Evolutionary conservation across 2,888 invertebrate species (phyloP), one percentile per base, ranked within the genome.

Genomic region (Phortica magna): DNA sequence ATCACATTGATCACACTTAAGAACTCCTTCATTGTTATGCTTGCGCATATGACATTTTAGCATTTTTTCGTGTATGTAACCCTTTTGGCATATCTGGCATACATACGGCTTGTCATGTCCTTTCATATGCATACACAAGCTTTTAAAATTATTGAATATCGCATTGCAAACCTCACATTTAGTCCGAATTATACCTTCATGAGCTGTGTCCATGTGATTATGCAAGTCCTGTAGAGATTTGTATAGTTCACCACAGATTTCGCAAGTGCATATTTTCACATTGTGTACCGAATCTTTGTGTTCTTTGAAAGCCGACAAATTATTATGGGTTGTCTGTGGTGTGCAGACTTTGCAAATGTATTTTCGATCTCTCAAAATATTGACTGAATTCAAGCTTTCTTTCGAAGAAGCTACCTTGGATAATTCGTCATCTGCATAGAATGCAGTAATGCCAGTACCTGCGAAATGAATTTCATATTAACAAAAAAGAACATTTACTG

Each of bases 191-290:
- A 43, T 3, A 17, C 65, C n/a, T 22, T 17, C 43, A 48, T 68
- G 68, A 7, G 42, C 43, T 12, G 22, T 19, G 19, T 68, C 68
- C 68, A 68, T 19, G 22, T 68, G 68, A 9, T 17, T 39, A 43
- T 68, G 68, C 19, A 68, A 17, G 12, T 43, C 17, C 48, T 43
- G 9, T 2, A 22, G 19, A 19, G 17, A 17, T 6, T 43, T 22
- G 39, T 48, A 68, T 12, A 1, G 10, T 10, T 48, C 6, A 12
- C 68, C 68, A 48, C 68, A 68, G 7, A 43, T 19, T 19, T 10
- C 68, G 12, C 68, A 71, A 4, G 17, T 61, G 61, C 14, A 65
- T 7, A 65, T 39, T 39, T 7, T 0, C 5, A 12, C 31, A 65
- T 39, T 61, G 22, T 61, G 61, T 9, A 10, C 22, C 3, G n/a